Evolutionary conservation across 2,113 vertebrate genomes (phyloP), one percentile per base, ranked within the genome.

Genomic region (Aegotheles bennettii): DNA sequence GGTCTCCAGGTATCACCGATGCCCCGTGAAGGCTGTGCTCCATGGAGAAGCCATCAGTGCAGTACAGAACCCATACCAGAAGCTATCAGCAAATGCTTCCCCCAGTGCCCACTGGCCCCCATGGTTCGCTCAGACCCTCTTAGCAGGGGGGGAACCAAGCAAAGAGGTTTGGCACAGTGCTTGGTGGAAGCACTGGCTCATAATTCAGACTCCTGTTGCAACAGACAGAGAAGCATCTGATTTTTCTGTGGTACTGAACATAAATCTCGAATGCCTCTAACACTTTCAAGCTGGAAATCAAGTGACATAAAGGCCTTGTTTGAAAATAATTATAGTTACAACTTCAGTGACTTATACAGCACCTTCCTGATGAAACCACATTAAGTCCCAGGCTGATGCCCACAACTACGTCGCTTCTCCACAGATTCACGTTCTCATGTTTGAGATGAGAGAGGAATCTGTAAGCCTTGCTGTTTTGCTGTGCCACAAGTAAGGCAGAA

Each of bases 1-100:
- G 38, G 40, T 23, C 70, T 65, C 64, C 1, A 1, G 69, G 20
- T 23, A 11, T 8, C 33, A 28, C 16, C 1, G 0, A 6, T 38
- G 33, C 45, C 85, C 16, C 4, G 3, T 3, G 11, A 67, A 50
- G 36, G 6, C 36, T 9, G 11, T 42, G 38, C 45, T 77, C 53
- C 16, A 4, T 10, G 40, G 17, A 28, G 70, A 36, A 38, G 54
- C 33, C 64, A 59, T 51, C 20, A 5, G 16, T 25, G 28, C 50
- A 4, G 0, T 16, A 8, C 6, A 40, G 48, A 19, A 17, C 18
- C 13, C 1, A 0, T 2, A 31, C 14, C 38, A 43, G 17, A 38
- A 23, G 31, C 1, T 0, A 6, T 24, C 57, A 33, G 59, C 3
- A 0, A 57, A 33, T 5, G 16, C 7, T n/a, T 53, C 42, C 64